Evolutionary conservation across 2,113 vertebrate genomes (phyloP), one percentile per base, ranked within the genome.

Genomic region (Vulpes vulpes): DNA sequence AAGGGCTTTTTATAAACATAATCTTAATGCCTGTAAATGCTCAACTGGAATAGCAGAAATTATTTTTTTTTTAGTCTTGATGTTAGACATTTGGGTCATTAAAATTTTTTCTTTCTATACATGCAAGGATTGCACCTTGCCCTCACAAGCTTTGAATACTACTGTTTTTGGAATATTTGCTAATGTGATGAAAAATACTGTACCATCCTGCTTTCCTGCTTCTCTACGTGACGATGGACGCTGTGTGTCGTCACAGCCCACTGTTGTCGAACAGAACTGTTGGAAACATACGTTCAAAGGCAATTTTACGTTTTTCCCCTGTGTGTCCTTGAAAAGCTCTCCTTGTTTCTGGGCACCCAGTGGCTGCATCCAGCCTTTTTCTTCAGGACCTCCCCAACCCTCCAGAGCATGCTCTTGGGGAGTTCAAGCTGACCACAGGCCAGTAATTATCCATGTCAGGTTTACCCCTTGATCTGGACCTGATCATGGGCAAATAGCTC

Each of bases 11-110:
- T 11, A 74, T 81, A 27, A 90, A 87, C 49, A 49, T 27, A 86
- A 79, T 92, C 79, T 92, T 92, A 76, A 92, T 95, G 25, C 9
- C 30, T 64, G 60, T 53, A 64, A 93, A 82, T 64, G 43, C 62
- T 74, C 69, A 55, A 49, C 25, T 32, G 30, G 88, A 94, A 43
- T 76, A 81, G 35, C 15, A 91, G 78, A 83, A 53, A 88, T 67
- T 67, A 85, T 95, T 89, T 65, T 82, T 82, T 82, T 80, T 85
- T 80, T 60, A 35, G 23, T n/a, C 85, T 25, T 78, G 32, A 53
- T 60, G 10, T 95, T 95, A 96, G 88, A 79, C 60, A 94, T 73
- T 81, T 90, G 62, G 71, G 74, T 79, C 51, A 57, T 62, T 95
- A 91, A 89, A 94, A 38, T 14, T 23, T 80, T 59, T 93, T 94